phyloP scores from a whole-genome alignment of 2,888 invertebrate genomes.

The Drosophila meridiana region DNA sequence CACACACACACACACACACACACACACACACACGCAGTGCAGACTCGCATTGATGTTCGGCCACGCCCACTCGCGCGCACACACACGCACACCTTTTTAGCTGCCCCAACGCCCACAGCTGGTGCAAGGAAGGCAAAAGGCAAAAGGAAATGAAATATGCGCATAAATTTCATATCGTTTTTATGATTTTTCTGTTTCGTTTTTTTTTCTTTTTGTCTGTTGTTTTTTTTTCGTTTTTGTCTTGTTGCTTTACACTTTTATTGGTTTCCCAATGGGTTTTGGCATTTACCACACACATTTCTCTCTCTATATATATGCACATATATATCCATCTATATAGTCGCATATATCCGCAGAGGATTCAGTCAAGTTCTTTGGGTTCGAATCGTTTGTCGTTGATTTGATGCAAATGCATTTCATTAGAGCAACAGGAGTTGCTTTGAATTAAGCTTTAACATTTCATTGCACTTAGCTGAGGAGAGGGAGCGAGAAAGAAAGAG shows the following conservation, averaged over 20 bases:
- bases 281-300: slow-evolving; percentile 30
- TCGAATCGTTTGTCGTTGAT: slow-evolving; percentile 44
- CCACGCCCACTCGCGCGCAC: not conserved
- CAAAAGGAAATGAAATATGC: slow-evolving; percentile 78
- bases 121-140: slow-evolving; percentile 39
- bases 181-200: slow-evolving; percentile 73
- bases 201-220: slow-evolving; percentile 3
- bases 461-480: slow-evolving; percentile 47
- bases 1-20: not conserved
- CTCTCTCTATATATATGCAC: not conserved
- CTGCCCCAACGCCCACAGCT: slow-evolving; percentile 6
- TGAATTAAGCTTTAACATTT: slow-evolving; percentile 62
- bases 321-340: slow-evolving; percentile 3
- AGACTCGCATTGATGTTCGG: not conserved
- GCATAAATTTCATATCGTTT: slow-evolving; percentile 80
- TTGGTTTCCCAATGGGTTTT: slow-evolving; percentile 68
- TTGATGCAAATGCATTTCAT: slow-evolving; percentile 63
- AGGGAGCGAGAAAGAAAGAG: not conserved
- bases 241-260: slow-evolving; percentile 63
- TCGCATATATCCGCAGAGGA: slow-evolving; percentile 8
- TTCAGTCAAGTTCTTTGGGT: slow-evolving; percentile 32
- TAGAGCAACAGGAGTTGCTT: slow-evolving; percentile 38
- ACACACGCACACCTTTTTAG: slow-evolving; percentile 21
- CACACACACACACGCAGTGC: not conserved
- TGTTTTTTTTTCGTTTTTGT: slow-evolving; percentile 13